A percentile compares a stretch with the other conserved stretches of the same genome.
Conservation (phyloP, 1,140 invertebrate species). For the Bombus superbus region DNA sequence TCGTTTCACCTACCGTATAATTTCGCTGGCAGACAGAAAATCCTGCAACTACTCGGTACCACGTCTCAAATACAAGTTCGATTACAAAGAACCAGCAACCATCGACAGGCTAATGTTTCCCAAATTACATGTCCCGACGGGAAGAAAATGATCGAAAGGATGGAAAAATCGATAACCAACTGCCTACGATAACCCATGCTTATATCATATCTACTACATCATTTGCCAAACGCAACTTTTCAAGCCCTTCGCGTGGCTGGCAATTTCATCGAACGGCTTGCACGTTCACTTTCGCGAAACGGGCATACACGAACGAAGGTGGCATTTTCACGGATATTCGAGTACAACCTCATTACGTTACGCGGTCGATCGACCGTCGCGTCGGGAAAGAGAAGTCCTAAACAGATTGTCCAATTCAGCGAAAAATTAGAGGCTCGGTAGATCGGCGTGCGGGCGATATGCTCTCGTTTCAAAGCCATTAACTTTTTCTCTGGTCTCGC, state of each 20-base stretch:
- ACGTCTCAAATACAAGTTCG: too few relatives aligned
- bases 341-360: conserved; percentile 37
- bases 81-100: too few relatives aligned
- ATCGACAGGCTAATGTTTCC: too few relatives aligned
- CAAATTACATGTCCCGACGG: too few relatives aligned
- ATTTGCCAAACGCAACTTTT: background rate
- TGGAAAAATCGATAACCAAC: background rate
- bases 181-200: too few relatives aligned
- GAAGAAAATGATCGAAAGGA: background rate
- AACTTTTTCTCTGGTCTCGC: background rate
- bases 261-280: background rate
- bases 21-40: too few relatives aligned
- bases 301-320: background rate
- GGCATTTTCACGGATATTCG: conserved; percentile 26
- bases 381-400: conserved; percentile 11
- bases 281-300: conserved; percentile 4
- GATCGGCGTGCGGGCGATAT: background rate
- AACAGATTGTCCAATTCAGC: conserved; percentile 31
- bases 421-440: conserved; percentile 21
- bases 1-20: too few relatives aligned
- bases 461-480: background rate
- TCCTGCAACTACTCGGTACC: too few relatives aligned
- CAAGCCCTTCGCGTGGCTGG: background rate
- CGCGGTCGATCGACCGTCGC: conserved; percentile 30
- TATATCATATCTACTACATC: too few relatives aligned